Conservation (phyloP, 2,113 vertebrate genomes). For the Silurus meridionalis region DNA sequence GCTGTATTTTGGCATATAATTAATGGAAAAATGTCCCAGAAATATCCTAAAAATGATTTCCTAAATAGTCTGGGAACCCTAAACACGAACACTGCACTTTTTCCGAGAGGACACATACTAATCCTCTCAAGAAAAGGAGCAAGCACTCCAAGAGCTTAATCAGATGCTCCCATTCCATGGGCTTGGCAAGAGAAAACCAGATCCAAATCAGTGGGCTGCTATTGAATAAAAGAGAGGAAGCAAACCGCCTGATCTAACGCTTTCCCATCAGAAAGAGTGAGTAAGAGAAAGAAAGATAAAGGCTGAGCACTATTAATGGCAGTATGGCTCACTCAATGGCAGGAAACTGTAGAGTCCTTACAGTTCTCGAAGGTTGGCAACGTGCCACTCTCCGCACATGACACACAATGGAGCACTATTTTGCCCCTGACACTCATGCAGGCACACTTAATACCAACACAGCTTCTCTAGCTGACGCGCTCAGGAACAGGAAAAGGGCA, state of each 20-base stretch:
- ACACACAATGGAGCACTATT: slow-evolving; percentile 52
- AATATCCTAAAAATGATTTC: neutral
- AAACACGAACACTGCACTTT: neutral
- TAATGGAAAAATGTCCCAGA: neutral
- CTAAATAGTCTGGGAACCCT: slow-evolving; percentile 14
- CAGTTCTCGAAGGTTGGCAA: slow-evolving; percentile 39
- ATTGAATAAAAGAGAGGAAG: slow-evolving; percentile 42
- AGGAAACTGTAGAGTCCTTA: slow-evolving; percentile 48
- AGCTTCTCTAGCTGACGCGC: neutral
- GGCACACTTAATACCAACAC: slow-evolving; percentile 3
- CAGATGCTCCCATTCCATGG: neutral
- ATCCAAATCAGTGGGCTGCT: slow-evolving; percentile 12
- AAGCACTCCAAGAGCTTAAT: neutral
- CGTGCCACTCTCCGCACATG: slow-evolving; percentile 44
- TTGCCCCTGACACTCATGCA: slow-evolving; percentile 9
- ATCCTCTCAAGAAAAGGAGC: neutral
- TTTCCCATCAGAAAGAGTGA: slow-evolving; percentile 28
- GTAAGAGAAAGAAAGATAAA: slow-evolving; percentile 13
- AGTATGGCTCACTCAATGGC: slow-evolving; percentile 35
- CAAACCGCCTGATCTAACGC: neutral
- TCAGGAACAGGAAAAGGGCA: slow-evolving; percentile 16
- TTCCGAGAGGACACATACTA: neutral
- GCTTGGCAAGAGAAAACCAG: slow-evolving; percentile 6
- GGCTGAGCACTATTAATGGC: neutral
- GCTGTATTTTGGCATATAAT: too few species aligned